phyloP scores from a whole-genome alignment of 2,113 vertebrate genomes.

The Athene noctua region DNA sequence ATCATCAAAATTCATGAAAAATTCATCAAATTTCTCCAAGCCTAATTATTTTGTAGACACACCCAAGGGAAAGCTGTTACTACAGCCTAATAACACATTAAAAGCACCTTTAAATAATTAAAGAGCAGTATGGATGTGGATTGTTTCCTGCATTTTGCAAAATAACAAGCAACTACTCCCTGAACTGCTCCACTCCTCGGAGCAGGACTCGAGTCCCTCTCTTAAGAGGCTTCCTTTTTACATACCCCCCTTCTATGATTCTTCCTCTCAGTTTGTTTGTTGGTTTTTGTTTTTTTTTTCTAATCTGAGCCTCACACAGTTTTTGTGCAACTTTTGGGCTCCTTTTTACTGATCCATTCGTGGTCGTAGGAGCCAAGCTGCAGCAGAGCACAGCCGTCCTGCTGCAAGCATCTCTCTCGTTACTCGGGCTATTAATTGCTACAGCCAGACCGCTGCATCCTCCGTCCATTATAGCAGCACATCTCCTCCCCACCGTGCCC shows the following conservation, averaged over 20 bases:
- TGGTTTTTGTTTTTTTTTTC: too few species aligned
- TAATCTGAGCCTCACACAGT: background rate
- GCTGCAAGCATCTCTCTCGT: background rate
- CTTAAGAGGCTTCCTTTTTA: background rate
- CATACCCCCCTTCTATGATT: background rate
- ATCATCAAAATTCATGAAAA: slow-evolving; percentile 47
- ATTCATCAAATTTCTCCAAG: slow-evolving; percentile 41
- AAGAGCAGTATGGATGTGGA: background rate
- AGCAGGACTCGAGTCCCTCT: background rate
- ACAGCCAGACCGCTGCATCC: background rate
- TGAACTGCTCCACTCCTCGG: accelerated
- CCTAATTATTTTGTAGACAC: slow-evolving; percentile 40
- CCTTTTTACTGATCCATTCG: background rate
- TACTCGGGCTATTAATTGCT: slow-evolving; percentile 7
- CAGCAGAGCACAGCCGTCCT: background rate
- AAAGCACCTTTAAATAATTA: slow-evolving; percentile 58
- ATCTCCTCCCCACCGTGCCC: background rate
- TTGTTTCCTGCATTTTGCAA: background rate
- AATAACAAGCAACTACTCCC: background rate
- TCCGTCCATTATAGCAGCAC: background rate
- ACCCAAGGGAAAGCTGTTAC: slow-evolving; percentile 32
- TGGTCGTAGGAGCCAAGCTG: background rate
- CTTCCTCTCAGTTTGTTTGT: background rate
- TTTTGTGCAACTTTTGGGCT: background rate
- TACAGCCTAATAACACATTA: slow-evolving; percentile 21